Evolutionary conservation across 2,797 vertebrate species (phyloP).

Genomic region (Enteromius argenteus): DNA sequence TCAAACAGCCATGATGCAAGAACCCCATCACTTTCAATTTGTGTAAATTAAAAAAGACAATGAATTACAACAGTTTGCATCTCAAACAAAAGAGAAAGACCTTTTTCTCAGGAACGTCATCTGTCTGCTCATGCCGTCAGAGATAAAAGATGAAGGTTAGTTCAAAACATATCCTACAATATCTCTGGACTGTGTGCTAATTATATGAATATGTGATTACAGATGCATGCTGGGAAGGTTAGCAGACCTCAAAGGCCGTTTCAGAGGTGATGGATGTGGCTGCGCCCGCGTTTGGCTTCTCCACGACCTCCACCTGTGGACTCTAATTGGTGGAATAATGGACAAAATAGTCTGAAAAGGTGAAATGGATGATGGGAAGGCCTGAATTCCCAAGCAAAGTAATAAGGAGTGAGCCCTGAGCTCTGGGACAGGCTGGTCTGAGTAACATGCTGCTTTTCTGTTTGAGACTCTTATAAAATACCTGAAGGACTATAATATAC

Average conservation of each 20-base stretch:
- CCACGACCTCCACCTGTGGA: conserved; percentile 83
- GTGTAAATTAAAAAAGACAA: conserved; percentile 51
- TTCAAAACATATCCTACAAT: conserved; percentile 41
- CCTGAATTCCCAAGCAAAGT: conserved; percentile 64
- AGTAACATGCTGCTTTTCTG: conserved; percentile 26
- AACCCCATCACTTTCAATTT: not conserved
- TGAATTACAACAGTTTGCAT: conserved; percentile 63
- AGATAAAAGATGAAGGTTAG: conserved; percentile 46
- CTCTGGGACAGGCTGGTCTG: conserved; percentile 42
- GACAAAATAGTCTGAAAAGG: conserved; percentile 72
- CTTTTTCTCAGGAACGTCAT: conserved; percentile 40
- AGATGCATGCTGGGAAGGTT: conserved; percentile 70
- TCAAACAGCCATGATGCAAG: conserved; percentile 32
- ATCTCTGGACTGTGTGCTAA: not conserved
- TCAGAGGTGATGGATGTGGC: conserved; percentile 66
- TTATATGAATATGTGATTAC: conserved; percentile 31
- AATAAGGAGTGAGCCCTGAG: conserved; percentile 34
- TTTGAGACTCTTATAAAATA: conserved; percentile 3
- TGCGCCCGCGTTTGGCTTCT: conserved; percentile 75
- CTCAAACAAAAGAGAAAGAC: conserved; percentile 36
- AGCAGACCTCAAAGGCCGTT: conserved; percentile 85
- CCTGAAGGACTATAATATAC: not conserved
- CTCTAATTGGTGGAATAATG: conserved; percentile 74
- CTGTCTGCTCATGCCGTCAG: conserved; percentile 38
- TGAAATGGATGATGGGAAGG: conserved; percentile 84